These are phyloP conservation scores for Andrena trimmerana DNA, from an alignment of 2,888 invertebrate species.

Conservation along the genomic window DNA sequence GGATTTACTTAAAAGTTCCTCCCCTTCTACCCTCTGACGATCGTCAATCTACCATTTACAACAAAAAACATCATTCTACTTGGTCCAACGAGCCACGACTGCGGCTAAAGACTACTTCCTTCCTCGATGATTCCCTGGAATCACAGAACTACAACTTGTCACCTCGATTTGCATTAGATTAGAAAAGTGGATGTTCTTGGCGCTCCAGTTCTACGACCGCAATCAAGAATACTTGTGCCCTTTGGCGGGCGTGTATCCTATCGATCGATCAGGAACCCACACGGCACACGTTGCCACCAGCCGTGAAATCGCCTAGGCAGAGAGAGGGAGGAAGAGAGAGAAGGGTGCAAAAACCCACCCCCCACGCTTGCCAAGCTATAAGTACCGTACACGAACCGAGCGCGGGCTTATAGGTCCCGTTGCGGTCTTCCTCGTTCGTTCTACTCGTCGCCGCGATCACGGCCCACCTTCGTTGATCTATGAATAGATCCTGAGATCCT, in stretches of 20 bases:
- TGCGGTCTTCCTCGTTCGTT: constrained; percentile 59
- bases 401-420: constrained; percentile 65
- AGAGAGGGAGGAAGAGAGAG: constrained; percentile 27
- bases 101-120: no score
- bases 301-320: constrained; percentile 55
- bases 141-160: no score
- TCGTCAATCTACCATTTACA: no score
- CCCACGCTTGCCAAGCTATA: constrained; percentile 63
- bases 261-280: constrained; percentile 65
- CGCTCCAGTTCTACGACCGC: constrained; percentile 8
- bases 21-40: no score
- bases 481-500: constrained; percentile 64
- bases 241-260: constrained; percentile 66
- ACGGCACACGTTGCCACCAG: constrained; percentile 66
- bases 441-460: constrained; percentile 11
- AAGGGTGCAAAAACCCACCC: constrained; percentile 68
- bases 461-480: constrained; percentile 59
- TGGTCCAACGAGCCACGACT: no score
- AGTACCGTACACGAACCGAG: constrained; percentile 63
- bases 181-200: no score
- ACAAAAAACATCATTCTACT: no score
- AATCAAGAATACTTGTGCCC: constrained; percentile 56
- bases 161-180: no score
- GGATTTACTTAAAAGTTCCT: no score
- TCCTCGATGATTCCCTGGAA: no score